Conservation (phyloP, 2,888 invertebrate genomes). For the Marronus borbonicus region DNA sequence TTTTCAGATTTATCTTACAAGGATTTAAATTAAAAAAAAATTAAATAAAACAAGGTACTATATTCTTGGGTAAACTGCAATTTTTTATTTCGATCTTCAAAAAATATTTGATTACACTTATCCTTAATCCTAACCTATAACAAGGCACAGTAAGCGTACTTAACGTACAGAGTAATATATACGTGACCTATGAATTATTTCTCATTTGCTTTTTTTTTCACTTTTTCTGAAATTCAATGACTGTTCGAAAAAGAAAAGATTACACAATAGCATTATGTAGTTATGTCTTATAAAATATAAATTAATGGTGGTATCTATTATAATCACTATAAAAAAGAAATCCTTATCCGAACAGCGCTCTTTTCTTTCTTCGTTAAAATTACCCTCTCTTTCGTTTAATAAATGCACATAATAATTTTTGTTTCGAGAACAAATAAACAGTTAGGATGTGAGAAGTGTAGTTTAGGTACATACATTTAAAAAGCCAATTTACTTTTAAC, state of each 20-base stretch:
- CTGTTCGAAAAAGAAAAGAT: constrained; percentile 20
- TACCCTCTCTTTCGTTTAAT: not conserved
- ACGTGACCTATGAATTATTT: constrained; percentile 50
- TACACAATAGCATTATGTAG: constrained; percentile 48
- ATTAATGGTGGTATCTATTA: constrained; percentile 33
- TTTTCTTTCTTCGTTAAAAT: not conserved
- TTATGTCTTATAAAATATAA: constrained; percentile 53
- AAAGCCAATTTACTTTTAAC: constrained; percentile 45
- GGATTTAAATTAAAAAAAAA: too few relatives aligned
- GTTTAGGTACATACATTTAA: constrained; percentile 27
- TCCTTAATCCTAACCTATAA: constrained; percentile 65
- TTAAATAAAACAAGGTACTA: too few relatives aligned
- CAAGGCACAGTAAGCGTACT: constrained; percentile 71
- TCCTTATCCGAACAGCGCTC: constrained; percentile 4
- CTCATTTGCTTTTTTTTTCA: not conserved
- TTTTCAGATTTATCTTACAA: too few relatives aligned
- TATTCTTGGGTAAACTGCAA: constrained; percentile 28
- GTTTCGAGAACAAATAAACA: not conserved
- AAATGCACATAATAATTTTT: constrained; percentile 51
- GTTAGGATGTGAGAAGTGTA: not conserved
- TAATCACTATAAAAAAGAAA: constrained; percentile 27
- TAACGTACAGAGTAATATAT: constrained; percentile 67
- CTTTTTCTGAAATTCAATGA: not conserved
- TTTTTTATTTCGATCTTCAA: constrained; percentile 65
- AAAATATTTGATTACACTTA: constrained; percentile 69